Percentiles rank a stretch among this genome's conserved stretches.
Conservation (phyloP, 1,140 invertebrate genomes). For the Lethocerus indicus region DNA sequence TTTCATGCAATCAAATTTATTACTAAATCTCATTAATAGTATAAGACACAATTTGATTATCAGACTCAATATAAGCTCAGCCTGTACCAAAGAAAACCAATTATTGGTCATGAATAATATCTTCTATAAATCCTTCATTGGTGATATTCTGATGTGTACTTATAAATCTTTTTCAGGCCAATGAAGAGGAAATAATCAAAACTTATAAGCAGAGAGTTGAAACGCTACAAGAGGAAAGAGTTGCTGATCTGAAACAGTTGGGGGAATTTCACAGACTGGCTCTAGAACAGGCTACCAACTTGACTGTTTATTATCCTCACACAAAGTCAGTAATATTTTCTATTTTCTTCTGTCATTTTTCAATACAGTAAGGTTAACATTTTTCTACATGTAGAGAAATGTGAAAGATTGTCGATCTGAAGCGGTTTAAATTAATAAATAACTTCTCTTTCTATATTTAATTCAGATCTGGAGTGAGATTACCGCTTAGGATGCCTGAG, state of each 20-base stretch:
- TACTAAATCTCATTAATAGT: background rate
- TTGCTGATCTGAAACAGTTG: slow-evolving; percentile 9
- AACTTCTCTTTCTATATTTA: background rate
- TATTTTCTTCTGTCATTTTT: background rate
- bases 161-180: slow-evolving; percentile 2
- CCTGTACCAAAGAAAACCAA: background rate
- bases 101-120: background rate
- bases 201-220: slow-evolving; percentile 7
- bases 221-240: slow-evolving; percentile 3
- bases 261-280: slow-evolving; percentile 7
- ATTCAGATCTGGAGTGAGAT: background rate
- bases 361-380: background rate
- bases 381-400: background rate
- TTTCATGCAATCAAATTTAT: background rate
- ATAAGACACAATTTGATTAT: background rate
- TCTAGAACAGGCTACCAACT: slow-evolving; percentile 4
- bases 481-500: background rate
- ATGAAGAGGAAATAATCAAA: slow-evolving; percentile 3
- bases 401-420: background rate
- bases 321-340: background rate
- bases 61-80: background rate
- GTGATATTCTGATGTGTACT: background rate
- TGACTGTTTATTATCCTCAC: background rate
- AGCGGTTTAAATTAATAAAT: background rate
- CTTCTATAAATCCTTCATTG: background rate